Evolutionary conservation across 2,888 invertebrate species (phyloP).

Genomic region (Chrysopilus asiliformis): DNA sequence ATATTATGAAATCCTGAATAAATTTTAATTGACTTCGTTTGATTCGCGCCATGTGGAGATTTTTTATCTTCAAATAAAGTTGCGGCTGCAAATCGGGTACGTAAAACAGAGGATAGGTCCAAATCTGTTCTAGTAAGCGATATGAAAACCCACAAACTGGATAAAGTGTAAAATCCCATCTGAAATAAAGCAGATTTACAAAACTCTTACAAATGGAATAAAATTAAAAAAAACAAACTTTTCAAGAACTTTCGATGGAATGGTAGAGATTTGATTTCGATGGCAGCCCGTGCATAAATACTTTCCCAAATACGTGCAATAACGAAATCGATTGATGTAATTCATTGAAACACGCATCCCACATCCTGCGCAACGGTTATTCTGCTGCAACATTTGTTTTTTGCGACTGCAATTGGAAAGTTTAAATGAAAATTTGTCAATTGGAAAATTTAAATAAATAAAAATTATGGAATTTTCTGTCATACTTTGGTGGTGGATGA

Average conservation of each 20-base stretch:
- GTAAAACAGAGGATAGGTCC: slow-evolving; percentile 62
- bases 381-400: slow-evolving; percentile 53
- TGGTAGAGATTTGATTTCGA: slow-evolving; percentile 56
- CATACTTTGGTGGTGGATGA: slow-evolving; percentile 54
- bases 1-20: slow-evolving; percentile 54
- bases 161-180: slow-evolving; percentile 45
- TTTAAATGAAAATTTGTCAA: background rate
- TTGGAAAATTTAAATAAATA: background rate
- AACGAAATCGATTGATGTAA: slow-evolving; percentile 60
- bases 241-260: slow-evolving; percentile 50
- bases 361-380: slow-evolving; percentile 72
- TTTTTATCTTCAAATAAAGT: slow-evolving; percentile 49
- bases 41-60: slow-evolving; percentile 45
- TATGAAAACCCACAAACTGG: slow-evolving; percentile 72
- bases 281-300: slow-evolving; percentile 82
- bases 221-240: slow-evolving; percentile 15
- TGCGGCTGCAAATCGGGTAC: slow-evolving; percentile 55
- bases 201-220: no score
- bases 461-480: slow-evolving; percentile 13
- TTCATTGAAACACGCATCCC: slow-evolving; percentile 62
- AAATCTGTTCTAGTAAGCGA: slow-evolving; percentile 61
- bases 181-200: slow-evolving; percentile 12
- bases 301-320: slow-evolving; percentile 71
- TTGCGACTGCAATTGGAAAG: slow-evolving; percentile 40
- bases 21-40: slow-evolving; percentile 53